Evolutionary conservation across 2,888 invertebrate genomes (phyloP).

Genomic region (Odontothrips loti): DNA sequence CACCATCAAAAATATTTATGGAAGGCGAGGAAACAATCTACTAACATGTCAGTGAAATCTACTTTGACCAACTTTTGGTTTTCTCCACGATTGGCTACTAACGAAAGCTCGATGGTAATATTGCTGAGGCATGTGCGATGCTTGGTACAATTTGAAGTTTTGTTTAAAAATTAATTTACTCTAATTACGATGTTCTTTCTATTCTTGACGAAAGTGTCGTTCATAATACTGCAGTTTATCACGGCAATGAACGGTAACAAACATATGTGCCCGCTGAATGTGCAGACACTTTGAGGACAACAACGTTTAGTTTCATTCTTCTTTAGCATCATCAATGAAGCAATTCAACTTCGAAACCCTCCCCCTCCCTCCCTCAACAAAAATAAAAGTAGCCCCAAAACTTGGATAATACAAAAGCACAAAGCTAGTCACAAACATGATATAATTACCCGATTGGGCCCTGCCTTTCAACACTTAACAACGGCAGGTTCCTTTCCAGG

Average conservation of each 20-base stretch:
- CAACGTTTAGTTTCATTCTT: not conserved
- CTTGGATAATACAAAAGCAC: constrained; percentile 3
- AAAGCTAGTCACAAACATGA: constrained; percentile 20
- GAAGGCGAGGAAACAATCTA: constrained; percentile 5
- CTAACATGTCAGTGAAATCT: not conserved
- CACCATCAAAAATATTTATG: not conserved
- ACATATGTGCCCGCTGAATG: not conserved
- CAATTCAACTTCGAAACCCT: not conserved
- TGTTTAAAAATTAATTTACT: not conserved
- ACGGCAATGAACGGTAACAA: constrained; percentile 11
- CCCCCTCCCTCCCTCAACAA: not conserved
- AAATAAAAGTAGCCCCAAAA: not conserved
- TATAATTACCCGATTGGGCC: not conserved
- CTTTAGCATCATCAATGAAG: not conserved
- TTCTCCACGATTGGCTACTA: not conserved
- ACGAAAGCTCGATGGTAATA: not conserved
- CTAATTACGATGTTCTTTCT: constrained; percentile 3
- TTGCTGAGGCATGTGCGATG: constrained; percentile 8
- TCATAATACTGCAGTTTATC: constrained; percentile 25
- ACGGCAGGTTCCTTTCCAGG: not conserved
- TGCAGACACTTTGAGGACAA: too few relatives aligned
- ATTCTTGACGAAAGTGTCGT: constrained; percentile 8
- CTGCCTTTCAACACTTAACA: not conserved
- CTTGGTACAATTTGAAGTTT: constrained; percentile 21
- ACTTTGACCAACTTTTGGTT: not conserved